Percentiles rank a stretch among this genome's conserved stretches.
Evolutionary conservation across 2,888 invertebrate genomes (phyloP).

Genomic region (Agrenia bidenticulata): DNA sequence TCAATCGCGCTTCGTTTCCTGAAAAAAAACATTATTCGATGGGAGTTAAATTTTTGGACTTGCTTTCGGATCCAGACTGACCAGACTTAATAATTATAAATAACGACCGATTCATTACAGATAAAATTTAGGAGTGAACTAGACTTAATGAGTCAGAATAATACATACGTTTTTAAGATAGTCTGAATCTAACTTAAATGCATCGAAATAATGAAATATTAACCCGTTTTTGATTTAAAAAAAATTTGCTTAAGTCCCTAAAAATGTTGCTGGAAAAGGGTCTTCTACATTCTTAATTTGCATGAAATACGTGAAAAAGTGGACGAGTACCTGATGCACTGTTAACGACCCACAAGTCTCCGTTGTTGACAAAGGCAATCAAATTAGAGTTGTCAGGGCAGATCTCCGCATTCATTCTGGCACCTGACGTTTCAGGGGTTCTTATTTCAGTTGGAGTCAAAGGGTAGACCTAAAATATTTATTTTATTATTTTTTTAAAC

Average conservation of each 20-base stretch:
- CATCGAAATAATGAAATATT: no score
- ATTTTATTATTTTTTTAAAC: not conserved
- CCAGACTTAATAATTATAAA: no score
- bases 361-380: slow-evolving; percentile 84
- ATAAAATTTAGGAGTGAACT: no score
- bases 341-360: slow-evolving; percentile 87
- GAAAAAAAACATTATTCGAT: no score
- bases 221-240: no score
- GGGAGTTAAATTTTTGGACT: not conserved
- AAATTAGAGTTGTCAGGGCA: slow-evolving; percentile 78
- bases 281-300: not conserved
- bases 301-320: not conserved
- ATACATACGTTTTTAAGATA: no score
- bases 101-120: no score
- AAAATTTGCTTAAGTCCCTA: no score
- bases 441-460: slow-evolving; percentile 56
- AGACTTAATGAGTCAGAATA: no score
- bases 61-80: not conserved
- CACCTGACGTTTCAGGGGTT: slow-evolving; percentile 64
- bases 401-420: slow-evolving; percentile 77
- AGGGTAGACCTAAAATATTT: slow-evolving; percentile 53
- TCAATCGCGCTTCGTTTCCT: slow-evolving; percentile 1
- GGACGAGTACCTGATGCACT: slow-evolving; percentile 59
- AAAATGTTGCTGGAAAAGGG: no score
- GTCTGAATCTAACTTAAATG: no score